A percentile compares a stretch with the other conserved stretches of the same genome.
phyloP scores from a whole-genome alignment of 2,797 vertebrate species.

The Thripadectes ignobilis region DNA sequence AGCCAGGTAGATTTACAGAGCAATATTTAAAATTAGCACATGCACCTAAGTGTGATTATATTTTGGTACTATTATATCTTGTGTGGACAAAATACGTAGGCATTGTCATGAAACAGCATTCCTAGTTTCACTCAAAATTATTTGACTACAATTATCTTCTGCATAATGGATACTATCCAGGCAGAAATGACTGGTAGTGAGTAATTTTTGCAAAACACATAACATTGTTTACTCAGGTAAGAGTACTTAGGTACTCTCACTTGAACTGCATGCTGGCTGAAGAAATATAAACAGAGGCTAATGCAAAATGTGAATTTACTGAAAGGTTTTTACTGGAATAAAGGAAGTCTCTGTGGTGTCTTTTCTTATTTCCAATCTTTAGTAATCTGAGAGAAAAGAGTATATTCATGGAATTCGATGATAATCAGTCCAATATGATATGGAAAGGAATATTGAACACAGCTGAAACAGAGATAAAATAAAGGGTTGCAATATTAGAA shows the following conservation, averaged over 20 bases:
- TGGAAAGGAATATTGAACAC: background rate
- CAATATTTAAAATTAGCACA: background rate
- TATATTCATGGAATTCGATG: background rate
- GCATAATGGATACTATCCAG: background rate
- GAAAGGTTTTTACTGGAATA: background rate
- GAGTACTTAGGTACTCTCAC: background rate
- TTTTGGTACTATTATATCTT: background rate
- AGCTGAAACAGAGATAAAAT: background rate
- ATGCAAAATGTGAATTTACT: conserved; percentile 1
- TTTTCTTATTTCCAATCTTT: background rate
- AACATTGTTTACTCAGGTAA: conserved; percentile 6
- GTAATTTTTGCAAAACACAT: conserved; percentile 4
- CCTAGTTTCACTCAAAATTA: background rate
- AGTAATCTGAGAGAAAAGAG: background rate
- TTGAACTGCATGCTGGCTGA: background rate
- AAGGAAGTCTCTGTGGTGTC: background rate
- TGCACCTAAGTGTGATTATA: background rate
- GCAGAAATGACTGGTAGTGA: background rate
- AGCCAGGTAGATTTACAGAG: background rate
- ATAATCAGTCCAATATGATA: background rate
- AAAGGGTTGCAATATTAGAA: background rate
- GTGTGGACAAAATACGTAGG: background rate
- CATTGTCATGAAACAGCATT: background rate
- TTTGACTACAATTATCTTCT: background rate
- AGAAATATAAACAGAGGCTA: conserved; percentile 9